Evolutionary conservation across 2,888 invertebrate species (phyloP), one percentile per base, ranked within the genome.

Genomic region (Chloroclystis v-ata): DNA sequence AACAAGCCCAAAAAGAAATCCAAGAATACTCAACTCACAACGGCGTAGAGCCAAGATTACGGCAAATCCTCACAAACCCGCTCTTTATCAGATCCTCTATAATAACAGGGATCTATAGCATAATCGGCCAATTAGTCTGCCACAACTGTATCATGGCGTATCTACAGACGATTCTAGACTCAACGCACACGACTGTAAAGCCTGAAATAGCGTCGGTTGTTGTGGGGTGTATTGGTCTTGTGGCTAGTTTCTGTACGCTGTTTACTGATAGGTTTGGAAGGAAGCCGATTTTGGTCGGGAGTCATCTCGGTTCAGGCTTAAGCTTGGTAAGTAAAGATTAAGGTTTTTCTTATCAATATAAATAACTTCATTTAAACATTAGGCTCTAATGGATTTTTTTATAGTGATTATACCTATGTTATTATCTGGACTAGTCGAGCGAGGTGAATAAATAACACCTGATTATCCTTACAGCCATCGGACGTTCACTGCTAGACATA

Each of bases 61-160:
- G 30, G 24, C 37, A 41, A 11, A 32, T 45, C 1, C 40, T 49
- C 2, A 49, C 30, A n/a, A 37, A 49, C 26, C 20, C n/a, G 2
- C 20, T 39, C 5, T 49, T 49, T 33, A 20, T 49, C 33, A 49
- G 30, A 49, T 41, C 49, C 8, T 30, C n/a, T 59, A 14, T 20
- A 4, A 50, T 50, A 26, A 50, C 50, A 20, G 29, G 28, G 0
- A 6, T 54, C 1, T 49, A 54, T 10, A 47, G 54, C 9, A 10
- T 37, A 8, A 38, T 47, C 5, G 51, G 51, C 0, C 78, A 77
- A 14, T 38, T 75, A 0, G 57, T 65, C 0, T 76, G 80, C 0
- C 77, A 65, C 32, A 78, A 77, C 20, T 70, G 73, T 0, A 63
- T 82, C 0, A 50, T 65, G 0, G 72, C 67, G 47, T 81, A 80